These are phyloP conservation scores for Monarcha castaneiventris DNA, from an alignment of 2,113 vertebrate species.

Conservation along the genomic window DNA sequence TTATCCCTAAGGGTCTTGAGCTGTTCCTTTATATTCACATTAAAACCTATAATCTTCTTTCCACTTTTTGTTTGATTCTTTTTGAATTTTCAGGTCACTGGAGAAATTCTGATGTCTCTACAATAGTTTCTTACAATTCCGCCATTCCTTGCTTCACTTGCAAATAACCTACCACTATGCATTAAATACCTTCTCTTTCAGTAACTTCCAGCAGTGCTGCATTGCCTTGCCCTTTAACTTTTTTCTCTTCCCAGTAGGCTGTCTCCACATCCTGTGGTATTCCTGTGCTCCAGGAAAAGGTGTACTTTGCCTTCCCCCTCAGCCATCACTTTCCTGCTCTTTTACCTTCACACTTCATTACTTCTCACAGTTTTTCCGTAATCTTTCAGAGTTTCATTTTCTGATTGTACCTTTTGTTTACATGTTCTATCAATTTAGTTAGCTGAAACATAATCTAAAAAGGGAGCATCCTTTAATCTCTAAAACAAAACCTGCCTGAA, in stretches of 20 bases:
- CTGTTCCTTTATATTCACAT: neutral
- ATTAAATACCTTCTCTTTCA: neutral
- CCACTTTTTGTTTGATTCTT: neutral
- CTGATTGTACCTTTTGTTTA: neutral
- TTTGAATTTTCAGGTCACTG: constrained; percentile 29
- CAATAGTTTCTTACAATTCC: constrained; percentile 2
- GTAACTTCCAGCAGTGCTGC: neutral
- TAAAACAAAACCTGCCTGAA: neutral
- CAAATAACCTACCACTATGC: neutral
- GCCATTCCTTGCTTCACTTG: neutral
- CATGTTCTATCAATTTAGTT: neutral
- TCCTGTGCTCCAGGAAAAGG: neutral
- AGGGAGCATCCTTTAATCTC: neutral
- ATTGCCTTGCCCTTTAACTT: neutral
- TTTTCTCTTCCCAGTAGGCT: neutral
- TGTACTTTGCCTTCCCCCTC: neutral
- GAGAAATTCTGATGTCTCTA: constrained; percentile 24
- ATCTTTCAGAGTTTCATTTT: neutral
- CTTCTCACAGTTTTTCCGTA: neutral
- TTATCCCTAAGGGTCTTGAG: neutral
- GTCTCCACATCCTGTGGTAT: neutral
- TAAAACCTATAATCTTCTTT: constrained; percentile 36
- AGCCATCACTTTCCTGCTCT: neutral
- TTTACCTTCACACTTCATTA: neutral
- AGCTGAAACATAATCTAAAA: neutral